These are phyloP conservation scores for Plectus sambesii DNA, from an alignment of 1,140 invertebrate genomes.

Conservation along the genomic window DNA sequence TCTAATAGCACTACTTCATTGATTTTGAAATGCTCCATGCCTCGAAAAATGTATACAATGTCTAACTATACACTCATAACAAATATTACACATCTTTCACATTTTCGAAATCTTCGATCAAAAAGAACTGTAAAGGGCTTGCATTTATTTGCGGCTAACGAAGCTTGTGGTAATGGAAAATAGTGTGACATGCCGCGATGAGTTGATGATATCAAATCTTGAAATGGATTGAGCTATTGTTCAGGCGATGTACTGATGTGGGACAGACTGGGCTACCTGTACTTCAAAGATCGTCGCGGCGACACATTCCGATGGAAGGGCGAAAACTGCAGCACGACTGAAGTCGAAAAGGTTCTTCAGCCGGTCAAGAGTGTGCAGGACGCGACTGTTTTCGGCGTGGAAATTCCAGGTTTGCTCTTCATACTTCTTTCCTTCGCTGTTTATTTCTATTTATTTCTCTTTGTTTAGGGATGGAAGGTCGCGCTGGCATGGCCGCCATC, in stretches of 20 bases:
- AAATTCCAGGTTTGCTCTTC: constrained; percentile 53
- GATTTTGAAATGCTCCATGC: too few relatives aligned
- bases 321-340: constrained; percentile 94
- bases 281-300: constrained; percentile 86
- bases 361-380: constrained; percentile 71
- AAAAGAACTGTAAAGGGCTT: too few relatives aligned
- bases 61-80: too few relatives aligned
- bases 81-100: too few relatives aligned
- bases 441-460: too few relatives aligned
- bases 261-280: constrained; percentile 83
- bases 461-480: constrained; percentile 71
- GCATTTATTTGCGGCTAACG: too few relatives aligned
- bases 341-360: constrained; percentile 85
- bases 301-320: constrained; percentile 86
- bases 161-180: too few relatives aligned
- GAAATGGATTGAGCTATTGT: constrained; percentile 56
- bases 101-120: too few relatives aligned
- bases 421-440: too few relatives aligned
- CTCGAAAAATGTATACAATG: too few relatives aligned
- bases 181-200: too few relatives aligned
- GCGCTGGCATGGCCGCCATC: constrained; percentile 89
- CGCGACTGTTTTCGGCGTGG: constrained; percentile 82
- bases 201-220: too few relatives aligned
- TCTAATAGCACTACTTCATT: not conserved
- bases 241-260: constrained; percentile 75